Base-by-base conservation (phyloP, 2,888 invertebrate genomes). In the Rhorus exstirpatorius region DNA sequence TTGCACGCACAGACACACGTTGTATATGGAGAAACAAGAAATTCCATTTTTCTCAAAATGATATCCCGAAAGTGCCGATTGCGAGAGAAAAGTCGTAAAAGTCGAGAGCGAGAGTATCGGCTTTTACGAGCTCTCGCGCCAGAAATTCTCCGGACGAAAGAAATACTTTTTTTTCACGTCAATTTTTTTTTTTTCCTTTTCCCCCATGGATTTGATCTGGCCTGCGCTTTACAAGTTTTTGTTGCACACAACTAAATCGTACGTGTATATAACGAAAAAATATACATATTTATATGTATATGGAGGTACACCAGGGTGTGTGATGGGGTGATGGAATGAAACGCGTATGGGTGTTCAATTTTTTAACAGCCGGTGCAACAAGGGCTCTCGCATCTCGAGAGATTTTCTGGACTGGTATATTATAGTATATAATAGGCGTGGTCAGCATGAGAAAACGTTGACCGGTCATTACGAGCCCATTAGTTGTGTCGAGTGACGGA, bases 21-120 rank as follows among this genome's bases (percentile, higher is more conserved):
- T n/a, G n/a, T n/a, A n/a, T 24, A 38, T 17, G 84, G 85, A 87
- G 85, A 89, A 87, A 89, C 85, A 86, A 89, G 86, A 88, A 87
- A 89, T 91, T 90, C 83, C 90, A 90, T 91, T 91, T 91, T 90
- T 76, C 88, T 88, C 89, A 89, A 91, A 82, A 91, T 90, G 90
- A 79, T 79, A 89, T 90, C 85, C 87, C 85, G 89, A 90, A 89
- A 90, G 89, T 83, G 3, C 84, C 86, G 89, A 88, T 88, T 53
- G 82, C 58, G 68, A 75, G 81, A 86, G 87, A 91, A 89, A 87
- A 87, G 87, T 90, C 90, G 88, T 91, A 91, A 91, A 90, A 86
- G 49, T 78, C 72, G 60, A 86, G 85, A 74, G 77, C 68, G 51
- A n/a, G 85, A 81, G 89, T 89, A 88, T 90, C 77, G 85, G 85